A percentile compares a stretch with the other conserved stretches of the same genome.
Conservation (phyloP, 2,797 vertebrate species). For the Leucoraja ocellata region DNA sequence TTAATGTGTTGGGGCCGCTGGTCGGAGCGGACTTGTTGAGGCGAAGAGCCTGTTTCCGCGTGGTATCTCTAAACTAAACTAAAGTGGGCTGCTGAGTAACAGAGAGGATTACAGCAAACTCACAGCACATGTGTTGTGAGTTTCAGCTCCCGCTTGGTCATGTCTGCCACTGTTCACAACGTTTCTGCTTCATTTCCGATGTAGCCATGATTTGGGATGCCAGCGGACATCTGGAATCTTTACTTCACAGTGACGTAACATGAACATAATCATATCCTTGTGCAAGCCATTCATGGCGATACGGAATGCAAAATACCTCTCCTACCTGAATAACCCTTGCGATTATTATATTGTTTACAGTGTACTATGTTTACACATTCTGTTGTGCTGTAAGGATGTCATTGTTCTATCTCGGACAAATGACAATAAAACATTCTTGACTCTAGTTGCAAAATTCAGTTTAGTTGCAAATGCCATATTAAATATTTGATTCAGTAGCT, state of each 20-base stretch:
- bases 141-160: constrained; percentile 1
- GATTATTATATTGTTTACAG: no score
- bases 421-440: no score
- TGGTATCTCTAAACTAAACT: no score
- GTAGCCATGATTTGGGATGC: constrained; percentile 15
- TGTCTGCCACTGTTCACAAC: constrained; percentile 12
- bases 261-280: constrained; percentile 18
- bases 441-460: not conserved
- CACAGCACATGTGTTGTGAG: not conserved
- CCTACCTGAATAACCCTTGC: not conserved
- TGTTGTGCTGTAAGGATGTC: no score
- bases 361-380: no score
- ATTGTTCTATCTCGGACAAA: no score
- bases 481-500: not conserved
- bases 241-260: constrained; percentile 21
- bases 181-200: constrained; percentile 18
- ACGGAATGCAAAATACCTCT: not conserved
- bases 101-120: not conserved
- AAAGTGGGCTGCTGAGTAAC: not conserved
- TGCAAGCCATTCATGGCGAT: not conserved
- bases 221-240: constrained; percentile 11
- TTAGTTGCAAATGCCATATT: not conserved
- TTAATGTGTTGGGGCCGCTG: no score
- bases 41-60: no score
- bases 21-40: no score